Conservation (phyloP, 2,888 invertebrate species). For the Nowickia ferox region DNA sequence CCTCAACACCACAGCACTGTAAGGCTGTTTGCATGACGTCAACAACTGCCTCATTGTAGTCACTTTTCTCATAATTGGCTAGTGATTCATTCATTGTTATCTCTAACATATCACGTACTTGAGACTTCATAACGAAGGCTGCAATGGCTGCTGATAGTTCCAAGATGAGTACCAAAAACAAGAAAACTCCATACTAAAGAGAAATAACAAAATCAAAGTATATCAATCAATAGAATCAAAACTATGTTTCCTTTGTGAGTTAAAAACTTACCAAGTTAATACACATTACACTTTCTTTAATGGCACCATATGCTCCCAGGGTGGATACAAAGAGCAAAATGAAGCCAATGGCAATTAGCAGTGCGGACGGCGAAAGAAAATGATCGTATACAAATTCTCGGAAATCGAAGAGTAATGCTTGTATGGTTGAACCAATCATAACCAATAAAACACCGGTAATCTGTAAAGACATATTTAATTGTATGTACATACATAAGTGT, state of each 20-base stretch:
- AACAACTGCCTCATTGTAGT: conserved; percentile 87
- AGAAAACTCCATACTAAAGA: conserved; percentile 89
- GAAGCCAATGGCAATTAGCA: conserved; percentile 92
- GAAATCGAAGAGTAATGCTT: conserved; percentile 89
- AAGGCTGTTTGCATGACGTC: conserved; percentile 90
- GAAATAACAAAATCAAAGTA: not conserved
- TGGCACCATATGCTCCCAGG: conserved; percentile 95
- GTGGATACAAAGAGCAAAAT: conserved; percentile 93
- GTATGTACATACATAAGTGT: not conserved
- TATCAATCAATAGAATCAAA: not conserved
- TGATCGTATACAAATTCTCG: conserved; percentile 90
- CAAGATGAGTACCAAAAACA: conserved; percentile 90
- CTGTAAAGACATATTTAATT: conserved; percentile 83
- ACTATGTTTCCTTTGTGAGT: not conserved
- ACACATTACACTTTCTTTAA: conserved; percentile 93
- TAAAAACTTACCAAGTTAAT: conserved; percentile 89
- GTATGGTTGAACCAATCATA: conserved; percentile 88
- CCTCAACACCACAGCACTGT: conserved; percentile 87
- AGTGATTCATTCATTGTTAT: conserved; percentile 86
- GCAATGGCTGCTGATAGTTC: conserved; percentile 93
- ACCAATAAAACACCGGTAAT: conserved; percentile 89
- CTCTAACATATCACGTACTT: conserved; percentile 85
- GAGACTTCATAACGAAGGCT: conserved; percentile 88
- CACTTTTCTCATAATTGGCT: conserved; percentile 85
- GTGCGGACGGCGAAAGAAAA: conserved; percentile 91